Evolutionary conservation across 2,113 vertebrate genomes (phyloP), one percentile per base, ranked within the genome.

Genomic region (Uria aalge): DNA sequence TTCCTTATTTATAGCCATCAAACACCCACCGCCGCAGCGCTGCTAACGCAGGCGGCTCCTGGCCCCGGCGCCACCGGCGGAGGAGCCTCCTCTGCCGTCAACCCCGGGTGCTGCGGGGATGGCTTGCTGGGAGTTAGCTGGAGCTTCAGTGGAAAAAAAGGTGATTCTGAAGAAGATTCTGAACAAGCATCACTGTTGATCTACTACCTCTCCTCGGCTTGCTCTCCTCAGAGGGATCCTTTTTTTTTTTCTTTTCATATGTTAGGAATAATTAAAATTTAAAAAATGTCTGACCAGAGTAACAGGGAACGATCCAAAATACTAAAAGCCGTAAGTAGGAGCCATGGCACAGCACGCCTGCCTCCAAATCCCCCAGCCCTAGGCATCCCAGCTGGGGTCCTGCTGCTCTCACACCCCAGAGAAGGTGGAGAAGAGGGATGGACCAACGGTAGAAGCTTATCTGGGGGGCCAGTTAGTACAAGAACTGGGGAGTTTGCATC

Each of bases 81-180:
- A 27, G 3, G 0, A 23, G 75, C 11, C 21, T 18, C 47, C 16
- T 10, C 68, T 89, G 23, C 60, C 36, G 41, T 24, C 23, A 14
- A 32, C 21, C 17, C 43, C 0, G 0, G 36, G 26, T 11, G n/a
- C 4, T 5, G 22, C 26, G 6, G 55, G 74, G 32, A 17, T 0
- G 0, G 13, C 45, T 57, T 13, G 21, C 21, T 29, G 30, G 36
- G 47, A 21, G 11, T n/a, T 21, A 38, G 55, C 19, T 40, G 41
- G 14, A 57, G 36, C 24, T 14, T n/a, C 18, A 48, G 59, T 22
- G 36, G 40, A 18, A 43, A 36, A 38, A 64, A 13, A 21, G 15
- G 6, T 7, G 13, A 21, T 53, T 45, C 52, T 72, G 47, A 77
- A 71, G 74, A 53, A 48, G 10, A 40, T 40, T 40, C 40, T 40